Percentiles rank a stretch among this genome's conserved stretches.
These are phyloP conservation scores for Plecotus auritus DNA, from an alignment of 2,113 vertebrate genomes.

Conservation along the genomic window DNA sequence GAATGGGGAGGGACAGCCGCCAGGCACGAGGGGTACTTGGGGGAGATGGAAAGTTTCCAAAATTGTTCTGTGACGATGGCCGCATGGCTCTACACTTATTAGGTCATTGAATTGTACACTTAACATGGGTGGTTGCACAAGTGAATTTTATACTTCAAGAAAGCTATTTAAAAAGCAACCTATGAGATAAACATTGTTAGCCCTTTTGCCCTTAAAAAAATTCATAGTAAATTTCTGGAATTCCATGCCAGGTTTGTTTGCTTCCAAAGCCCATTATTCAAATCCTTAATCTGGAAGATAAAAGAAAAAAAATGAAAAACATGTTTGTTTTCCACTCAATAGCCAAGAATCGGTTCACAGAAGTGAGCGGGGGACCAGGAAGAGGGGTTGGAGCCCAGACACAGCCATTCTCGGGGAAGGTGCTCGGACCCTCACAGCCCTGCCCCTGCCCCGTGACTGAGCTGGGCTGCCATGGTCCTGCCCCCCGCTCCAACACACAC, in stretches of 20 bases:
- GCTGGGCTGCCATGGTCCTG: not conserved
- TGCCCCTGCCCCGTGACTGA: rapidly evolving
- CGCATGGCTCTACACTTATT: not conserved
- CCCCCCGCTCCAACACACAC: rapidly evolving
- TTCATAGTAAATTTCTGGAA: not conserved
- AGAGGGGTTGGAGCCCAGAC: not conserved
- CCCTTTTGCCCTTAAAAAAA: not conserved
- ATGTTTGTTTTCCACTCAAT: not conserved
- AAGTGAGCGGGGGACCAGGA: not conserved
- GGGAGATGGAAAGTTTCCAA: not conserved
- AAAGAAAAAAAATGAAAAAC: not conserved
- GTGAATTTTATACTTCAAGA: not conserved
- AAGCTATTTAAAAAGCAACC: not conserved
- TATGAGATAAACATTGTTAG: not conserved
- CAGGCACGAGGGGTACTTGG: rapidly evolving
- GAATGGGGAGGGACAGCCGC: not conserved
- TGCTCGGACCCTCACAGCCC: not conserved
- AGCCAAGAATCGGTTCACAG: not conserved
- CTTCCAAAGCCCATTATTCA: not conserved
- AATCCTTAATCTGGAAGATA: not conserved
- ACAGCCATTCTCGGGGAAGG: not conserved
- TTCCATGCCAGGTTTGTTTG: not conserved
- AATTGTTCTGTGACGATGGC: not conserved
- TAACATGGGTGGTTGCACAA: not conserved
- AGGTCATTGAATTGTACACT: not conserved